Percentiles rank a stretch among this genome's conserved stretches.
Evolutionary conservation across 2,797 vertebrate genomes (phyloP).

Genomic region (Synaphobranchus kaupii): DNA sequence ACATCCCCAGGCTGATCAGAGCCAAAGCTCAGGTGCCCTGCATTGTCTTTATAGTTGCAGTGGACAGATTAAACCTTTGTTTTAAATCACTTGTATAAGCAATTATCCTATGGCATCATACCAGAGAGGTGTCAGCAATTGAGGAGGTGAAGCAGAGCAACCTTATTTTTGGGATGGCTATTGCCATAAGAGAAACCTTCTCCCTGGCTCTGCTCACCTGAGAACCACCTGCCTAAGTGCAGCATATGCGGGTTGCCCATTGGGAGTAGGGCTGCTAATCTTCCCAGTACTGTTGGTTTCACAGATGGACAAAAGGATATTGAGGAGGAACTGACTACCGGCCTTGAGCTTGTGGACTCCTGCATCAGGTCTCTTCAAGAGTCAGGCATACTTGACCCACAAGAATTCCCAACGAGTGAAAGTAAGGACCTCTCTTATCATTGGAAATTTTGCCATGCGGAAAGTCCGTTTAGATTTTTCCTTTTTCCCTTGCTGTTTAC

Average conservation of each 20-base stretch:
- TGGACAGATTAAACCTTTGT: slow-evolving; percentile 40
- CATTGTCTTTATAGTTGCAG: background rate
- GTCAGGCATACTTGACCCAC: slow-evolving; percentile 92
- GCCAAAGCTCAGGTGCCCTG: slow-evolving; percentile 16
- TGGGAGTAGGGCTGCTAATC: slow-evolving; percentile 6
- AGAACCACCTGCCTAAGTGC: slow-evolving; percentile 6
- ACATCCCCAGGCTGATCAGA: background rate
- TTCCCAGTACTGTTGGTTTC: slow-evolving; percentile 48
- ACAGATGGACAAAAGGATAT: slow-evolving; percentile 95
- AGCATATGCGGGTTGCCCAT: background rate
- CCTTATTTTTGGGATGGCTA: slow-evolving; percentile 13
- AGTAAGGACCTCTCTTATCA: slow-evolving; percentile 73
- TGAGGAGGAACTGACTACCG: slow-evolving; percentile 95
- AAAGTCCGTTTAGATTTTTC: background rate
- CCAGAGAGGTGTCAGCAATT: slow-evolving; percentile 27
- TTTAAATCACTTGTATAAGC: slow-evolving; percentile 38
- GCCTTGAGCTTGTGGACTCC: slow-evolving; percentile 95
- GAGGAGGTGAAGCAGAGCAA: accelerated
- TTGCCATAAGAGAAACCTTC: background rate
- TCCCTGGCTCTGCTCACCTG: background rate
- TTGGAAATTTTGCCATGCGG: too few relatives aligned
- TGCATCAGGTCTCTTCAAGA: slow-evolving; percentile 97
- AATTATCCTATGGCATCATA: slow-evolving; percentile 30
- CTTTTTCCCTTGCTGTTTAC: background rate
- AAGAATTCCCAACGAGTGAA: slow-evolving; percentile 84